Conservation (phyloP, 2,797 vertebrate genomes). For the Chromis chromis region DNA sequence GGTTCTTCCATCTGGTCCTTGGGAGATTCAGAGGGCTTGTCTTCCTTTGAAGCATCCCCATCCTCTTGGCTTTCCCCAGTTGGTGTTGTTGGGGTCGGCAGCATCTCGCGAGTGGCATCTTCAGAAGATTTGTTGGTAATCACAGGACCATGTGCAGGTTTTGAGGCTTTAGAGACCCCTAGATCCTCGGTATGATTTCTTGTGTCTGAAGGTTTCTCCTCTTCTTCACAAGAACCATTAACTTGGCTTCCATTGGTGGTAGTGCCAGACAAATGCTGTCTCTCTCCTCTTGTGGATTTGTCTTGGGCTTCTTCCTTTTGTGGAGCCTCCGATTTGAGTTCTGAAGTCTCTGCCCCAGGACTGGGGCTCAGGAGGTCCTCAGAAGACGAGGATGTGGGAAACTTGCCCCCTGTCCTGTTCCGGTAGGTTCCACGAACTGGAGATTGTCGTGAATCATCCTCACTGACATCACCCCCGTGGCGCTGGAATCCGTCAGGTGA, state of each 20-base stretch:
- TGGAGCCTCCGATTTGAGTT: conserved; percentile 38
- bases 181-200: conserved; percentile 54
- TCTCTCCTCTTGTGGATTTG: conserved; percentile 40
- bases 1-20: conserved; percentile 80
- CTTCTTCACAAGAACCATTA: conserved; percentile 79
- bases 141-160: conserved; percentile 58
- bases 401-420: conserved; percentile 73
- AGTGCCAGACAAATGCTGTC: conserved; percentile 34
- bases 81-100: conserved; percentile 27
- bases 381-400: conserved; percentile 81
- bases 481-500: conserved; percentile 85
- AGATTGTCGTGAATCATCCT: conserved; percentile 86
- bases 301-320: conserved; percentile 63
- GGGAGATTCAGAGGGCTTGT: conserved; percentile 53
- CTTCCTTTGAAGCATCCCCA: conserved; percentile 52
- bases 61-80: conserved; percentile 58
- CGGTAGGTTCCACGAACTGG: conserved; percentile 73
- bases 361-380: conserved; percentile 85
- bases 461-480: conserved; percentile 83
- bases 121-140: conserved; percentile 54
- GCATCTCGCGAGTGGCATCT: conserved; percentile 52
- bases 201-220: conserved; percentile 63
- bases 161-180: conserved; percentile 56
- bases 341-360: conserved; percentile 68
- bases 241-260: conserved; percentile 65